phyloP scores from a whole-genome alignment of 1,140 invertebrate genomes.

The Batillaria attramentaria region DNA sequence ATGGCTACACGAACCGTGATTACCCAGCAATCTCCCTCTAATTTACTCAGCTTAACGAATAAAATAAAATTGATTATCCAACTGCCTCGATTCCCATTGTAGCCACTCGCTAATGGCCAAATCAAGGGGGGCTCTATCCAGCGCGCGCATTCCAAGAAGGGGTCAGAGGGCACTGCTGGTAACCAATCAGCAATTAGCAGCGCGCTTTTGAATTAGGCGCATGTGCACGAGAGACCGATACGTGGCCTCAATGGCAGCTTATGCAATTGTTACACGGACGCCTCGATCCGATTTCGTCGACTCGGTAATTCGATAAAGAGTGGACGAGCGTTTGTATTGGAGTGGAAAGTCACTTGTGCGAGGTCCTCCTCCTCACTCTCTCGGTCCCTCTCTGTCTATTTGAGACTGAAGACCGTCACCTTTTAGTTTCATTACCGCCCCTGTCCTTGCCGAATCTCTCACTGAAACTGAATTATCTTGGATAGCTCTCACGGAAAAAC shows the following conservation, averaged over 20 bases:
- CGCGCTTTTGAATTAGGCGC: conserved; percentile 29
- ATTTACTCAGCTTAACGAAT: conserved; percentile 35
- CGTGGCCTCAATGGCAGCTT: conserved; percentile 27
- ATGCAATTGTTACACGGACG: conserved; percentile 34
- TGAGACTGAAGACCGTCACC: too few relatives aligned
- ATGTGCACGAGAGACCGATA: conserved; percentile 22
- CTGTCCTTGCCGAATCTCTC: too few relatives aligned
- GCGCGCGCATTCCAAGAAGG: conserved; percentile 12
- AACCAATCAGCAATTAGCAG: conserved; percentile 36
- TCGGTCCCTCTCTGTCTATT: too few relatives aligned
- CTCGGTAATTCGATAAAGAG: conserved; percentile 23
- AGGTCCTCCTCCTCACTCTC: too few relatives aligned
- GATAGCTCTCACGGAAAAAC: too few relatives aligned
- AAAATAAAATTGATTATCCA: conserved; percentile 34
- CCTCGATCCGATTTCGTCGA: conserved; percentile 16
- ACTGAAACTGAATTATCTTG: too few relatives aligned
- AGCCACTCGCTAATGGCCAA: conserved; percentile 27
- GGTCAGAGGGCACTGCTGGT: conserved; percentile 29
- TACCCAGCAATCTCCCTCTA: conserved; percentile 32
- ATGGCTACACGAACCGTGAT: conserved; percentile 11
- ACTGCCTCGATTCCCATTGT: conserved; percentile 27
- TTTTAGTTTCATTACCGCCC: too few relatives aligned
- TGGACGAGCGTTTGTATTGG: background rate
- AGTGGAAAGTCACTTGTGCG: too few relatives aligned
- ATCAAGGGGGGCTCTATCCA: conserved; percentile 20